Conservation (phyloP, 1,140 invertebrate species). For the Branchinecta lynchi region DNA sequence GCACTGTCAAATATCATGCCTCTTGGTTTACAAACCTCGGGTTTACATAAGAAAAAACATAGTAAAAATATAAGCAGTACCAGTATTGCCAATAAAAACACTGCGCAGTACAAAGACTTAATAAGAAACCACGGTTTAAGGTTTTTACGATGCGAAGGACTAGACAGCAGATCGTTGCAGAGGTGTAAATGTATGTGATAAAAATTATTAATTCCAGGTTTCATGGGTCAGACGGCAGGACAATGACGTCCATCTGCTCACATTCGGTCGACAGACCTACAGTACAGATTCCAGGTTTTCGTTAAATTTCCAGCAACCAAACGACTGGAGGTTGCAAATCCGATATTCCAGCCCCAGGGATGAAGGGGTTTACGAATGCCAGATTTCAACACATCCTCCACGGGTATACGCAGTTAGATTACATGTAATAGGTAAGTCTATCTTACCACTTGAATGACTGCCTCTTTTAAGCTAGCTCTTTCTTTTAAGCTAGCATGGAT, state of each 20-base stretch:
- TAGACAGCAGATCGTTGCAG: too few species aligned
- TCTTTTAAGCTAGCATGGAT: too few species aligned
- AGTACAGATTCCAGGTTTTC: slow-evolving; percentile 59
- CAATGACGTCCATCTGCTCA: slow-evolving; percentile 54
- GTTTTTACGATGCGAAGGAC: neutral
- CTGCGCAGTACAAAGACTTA: too few species aligned
- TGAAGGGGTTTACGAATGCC: slow-evolving; percentile 58
- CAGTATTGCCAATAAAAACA: too few species aligned
- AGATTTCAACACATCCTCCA: slow-evolving; percentile 59
- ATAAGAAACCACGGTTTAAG: neutral
- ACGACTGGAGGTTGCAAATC: slow-evolving; percentile 58
- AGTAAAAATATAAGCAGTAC: too few species aligned
- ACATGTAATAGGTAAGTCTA: slow-evolving; percentile 47
- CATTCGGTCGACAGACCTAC: slow-evolving; percentile 58
- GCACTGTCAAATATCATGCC: too few species aligned
- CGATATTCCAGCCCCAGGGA: slow-evolving; percentile 54
- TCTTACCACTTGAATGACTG: neutral
- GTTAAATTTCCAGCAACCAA: slow-evolving; percentile 52
- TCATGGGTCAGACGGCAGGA: slow-evolving; percentile 57
- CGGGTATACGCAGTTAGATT: slow-evolving; percentile 51
- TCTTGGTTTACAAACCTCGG: too few species aligned
- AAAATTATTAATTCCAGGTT: slow-evolving; percentile 40
- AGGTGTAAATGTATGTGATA: too few species aligned
- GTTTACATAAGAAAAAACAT: too few species aligned
- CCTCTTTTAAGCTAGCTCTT: too few species aligned